Percentiles rank a stretch among this genome's conserved stretches.
phyloP scores from a whole-genome alignment of 2,113 vertebrate species.

The Caloenas nicobarica region DNA sequence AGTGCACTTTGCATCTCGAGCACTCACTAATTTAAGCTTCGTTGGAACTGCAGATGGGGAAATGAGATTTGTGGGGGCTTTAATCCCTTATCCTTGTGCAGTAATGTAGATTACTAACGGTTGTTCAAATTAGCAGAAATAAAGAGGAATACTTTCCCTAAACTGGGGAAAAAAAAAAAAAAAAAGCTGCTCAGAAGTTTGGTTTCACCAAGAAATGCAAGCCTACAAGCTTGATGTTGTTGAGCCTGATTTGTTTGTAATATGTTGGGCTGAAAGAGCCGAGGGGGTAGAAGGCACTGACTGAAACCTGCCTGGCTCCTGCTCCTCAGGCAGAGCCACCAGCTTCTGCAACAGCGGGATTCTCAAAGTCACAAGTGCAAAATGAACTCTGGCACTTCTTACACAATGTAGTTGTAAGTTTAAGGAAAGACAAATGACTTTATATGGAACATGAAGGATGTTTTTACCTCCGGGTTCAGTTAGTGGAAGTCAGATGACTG shows the following conservation, averaged over 20 bases:
- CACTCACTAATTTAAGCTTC: not conserved
- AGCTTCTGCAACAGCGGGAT: not conserved
- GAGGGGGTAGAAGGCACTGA: not conserved
- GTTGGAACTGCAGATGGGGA: not conserved
- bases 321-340: not conserved
- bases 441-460: not conserved
- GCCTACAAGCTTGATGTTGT: not conserved
- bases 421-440: not conserved
- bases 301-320: not conserved
- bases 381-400: not conserved
- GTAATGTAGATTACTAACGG: not conserved
- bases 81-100: not conserved
- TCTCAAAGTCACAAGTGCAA: not conserved
- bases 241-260: not conserved
- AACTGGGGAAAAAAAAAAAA: not conserved
- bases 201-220: not conserved
- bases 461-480: not conserved
- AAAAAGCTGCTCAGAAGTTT: not conserved
- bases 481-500: not conserved
- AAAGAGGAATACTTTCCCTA: not conserved
- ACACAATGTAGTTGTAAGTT: not conserved
- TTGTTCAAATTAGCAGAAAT: not conserved
- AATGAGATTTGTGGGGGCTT: not conserved
- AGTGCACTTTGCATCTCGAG: not conserved
- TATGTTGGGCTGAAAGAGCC: not conserved